Conservation (phyloP, 2,113 vertebrate species). For the Lepus europaeus region DNA sequence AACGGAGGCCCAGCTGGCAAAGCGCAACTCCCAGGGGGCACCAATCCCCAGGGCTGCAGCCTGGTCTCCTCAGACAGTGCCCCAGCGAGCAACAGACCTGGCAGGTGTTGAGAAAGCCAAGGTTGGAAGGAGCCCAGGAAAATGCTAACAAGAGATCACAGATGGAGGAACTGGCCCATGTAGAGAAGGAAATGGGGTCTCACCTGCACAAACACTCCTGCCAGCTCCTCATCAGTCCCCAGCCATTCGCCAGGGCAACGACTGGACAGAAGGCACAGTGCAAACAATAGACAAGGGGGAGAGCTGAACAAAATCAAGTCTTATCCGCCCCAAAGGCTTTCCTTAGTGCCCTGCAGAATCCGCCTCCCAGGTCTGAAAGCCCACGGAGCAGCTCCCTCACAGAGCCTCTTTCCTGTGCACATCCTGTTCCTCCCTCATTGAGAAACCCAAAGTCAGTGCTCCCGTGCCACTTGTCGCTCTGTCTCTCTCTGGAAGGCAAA, state of each 20-base stretch:
- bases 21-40: not conserved
- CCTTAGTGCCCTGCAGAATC: not conserved
- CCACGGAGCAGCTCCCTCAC: not conserved
- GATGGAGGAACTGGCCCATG: not conserved
- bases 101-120: not conserved
- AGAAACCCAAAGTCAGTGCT: not conserved
- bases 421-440: not conserved
- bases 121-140: not conserved
- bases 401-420: not conserved
- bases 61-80: not conserved
- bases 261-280: not conserved
- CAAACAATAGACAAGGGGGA: not conserved
- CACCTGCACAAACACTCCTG: not conserved
- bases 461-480: not conserved
- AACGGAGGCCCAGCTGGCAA: not conserved
- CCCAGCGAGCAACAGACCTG: not conserved
- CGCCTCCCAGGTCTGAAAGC: fast-evolving
- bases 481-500: not conserved
- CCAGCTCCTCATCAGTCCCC: not conserved
- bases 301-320: not conserved
- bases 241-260: not conserved
- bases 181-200: not conserved
- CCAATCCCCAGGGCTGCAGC: not conserved
- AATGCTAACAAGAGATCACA: not conserved
- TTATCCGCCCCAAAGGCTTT: not conserved